Evolutionary conservation across 2,797 vertebrate genomes (phyloP).

Genomic region (Gila robusta): DNA sequence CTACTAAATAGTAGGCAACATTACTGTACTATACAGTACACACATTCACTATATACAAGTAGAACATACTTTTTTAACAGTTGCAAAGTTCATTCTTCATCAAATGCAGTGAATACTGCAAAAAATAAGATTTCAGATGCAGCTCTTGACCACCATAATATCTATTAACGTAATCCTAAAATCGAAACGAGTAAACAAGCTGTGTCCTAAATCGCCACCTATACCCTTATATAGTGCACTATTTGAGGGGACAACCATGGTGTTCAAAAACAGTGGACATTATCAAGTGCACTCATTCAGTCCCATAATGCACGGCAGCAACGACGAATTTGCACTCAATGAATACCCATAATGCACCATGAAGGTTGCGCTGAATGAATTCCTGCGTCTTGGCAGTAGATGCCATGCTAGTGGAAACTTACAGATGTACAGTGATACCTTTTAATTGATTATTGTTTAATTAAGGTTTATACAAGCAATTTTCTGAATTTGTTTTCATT

Average conservation of each 20-base stretch:
- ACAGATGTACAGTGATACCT: not conserved
- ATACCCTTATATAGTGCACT: not conserved
- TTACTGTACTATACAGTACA: not conserved
- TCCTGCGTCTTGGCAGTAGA: not conserved
- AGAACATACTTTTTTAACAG: not conserved
- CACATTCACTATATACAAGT: not conserved
- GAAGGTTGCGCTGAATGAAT: not conserved
- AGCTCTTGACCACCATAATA: not conserved
- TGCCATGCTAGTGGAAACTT: not conserved
- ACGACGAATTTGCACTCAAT: not conserved
- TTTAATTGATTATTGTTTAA: not conserved
- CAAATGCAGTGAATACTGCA: not conserved
- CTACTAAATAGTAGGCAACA: not conserved
- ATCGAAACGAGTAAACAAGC: not conserved
- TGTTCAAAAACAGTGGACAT: not conserved
- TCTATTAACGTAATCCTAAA: not conserved
- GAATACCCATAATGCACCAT: slow-evolving; percentile 5
- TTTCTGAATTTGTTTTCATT: not conserved
- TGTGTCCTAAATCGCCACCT: not conserved
- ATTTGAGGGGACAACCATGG: not conserved
- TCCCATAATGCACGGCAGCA: not conserved
- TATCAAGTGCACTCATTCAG: not conserved
- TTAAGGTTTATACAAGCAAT: not conserved
- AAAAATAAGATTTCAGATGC: not conserved
- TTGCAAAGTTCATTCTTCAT: not conserved